Conservation (phyloP, 2,888 invertebrate genomes). For the Julus scanicus region DNA sequence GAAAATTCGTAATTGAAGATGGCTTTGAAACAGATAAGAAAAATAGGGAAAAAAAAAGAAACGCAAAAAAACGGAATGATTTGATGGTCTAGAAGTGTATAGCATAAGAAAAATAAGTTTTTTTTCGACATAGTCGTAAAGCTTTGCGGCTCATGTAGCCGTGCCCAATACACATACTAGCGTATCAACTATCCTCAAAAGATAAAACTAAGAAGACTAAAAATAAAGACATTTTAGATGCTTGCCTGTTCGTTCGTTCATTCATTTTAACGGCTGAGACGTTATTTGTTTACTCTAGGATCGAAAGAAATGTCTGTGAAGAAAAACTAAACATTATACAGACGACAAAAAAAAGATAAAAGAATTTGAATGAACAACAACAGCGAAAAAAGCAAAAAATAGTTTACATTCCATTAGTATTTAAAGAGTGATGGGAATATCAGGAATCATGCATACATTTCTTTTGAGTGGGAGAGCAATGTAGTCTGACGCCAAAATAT, state of each 20-base stretch:
- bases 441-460: too few relatives aligned
- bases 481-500: too few relatives aligned
- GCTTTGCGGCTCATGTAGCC: slow-evolving; percentile 11
- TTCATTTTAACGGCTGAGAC: neutral
- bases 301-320: neutral
- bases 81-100: neutral
- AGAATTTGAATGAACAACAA: neutral
- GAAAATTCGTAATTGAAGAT: slow-evolving; percentile 31
- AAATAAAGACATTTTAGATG: slow-evolving; percentile 22
- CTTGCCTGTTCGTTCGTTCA: slow-evolving; percentile 1
- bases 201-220: neutral
- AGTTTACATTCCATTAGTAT: too few relatives aligned
- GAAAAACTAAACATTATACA: neutral
- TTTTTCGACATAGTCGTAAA: neutral
- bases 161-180: slow-evolving; percentile 11
- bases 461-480: too few relatives aligned
- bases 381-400: too few relatives aligned
- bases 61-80: neutral
- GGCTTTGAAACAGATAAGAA: neutral
- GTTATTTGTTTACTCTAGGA: neutral
- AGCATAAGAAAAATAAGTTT: slow-evolving; percentile 6
- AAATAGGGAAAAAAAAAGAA: neutral
- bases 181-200: neutral
- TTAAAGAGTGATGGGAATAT: too few relatives aligned
- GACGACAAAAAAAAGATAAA: neutral